Evolutionary conservation across 2,797 vertebrate species (phyloP), one percentile per base, ranked within the genome.

Genomic region (Danio tinwini): DNA sequence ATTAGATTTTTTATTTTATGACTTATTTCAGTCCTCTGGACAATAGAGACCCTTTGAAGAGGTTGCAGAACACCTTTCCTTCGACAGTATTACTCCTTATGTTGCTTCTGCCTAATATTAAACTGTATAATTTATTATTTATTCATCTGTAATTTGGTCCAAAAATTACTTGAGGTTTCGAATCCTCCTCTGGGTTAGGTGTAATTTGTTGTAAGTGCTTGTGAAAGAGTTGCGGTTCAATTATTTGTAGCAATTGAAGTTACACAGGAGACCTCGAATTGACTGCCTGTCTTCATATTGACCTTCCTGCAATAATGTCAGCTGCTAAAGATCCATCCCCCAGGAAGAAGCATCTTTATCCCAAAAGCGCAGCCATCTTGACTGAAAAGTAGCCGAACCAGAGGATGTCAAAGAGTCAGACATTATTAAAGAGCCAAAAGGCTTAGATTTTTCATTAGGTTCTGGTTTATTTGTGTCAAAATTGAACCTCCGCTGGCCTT

Each of bases 361-460:
- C 39, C 37, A 52, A 61, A 29, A 49, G 37, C 56, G 62, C 56
- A 61, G 56, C 11, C 42, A 68, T 29, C 74, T 64, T 44, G 14
- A 17, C 6, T 47, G 11, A 52, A 55, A 42, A 19, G 75, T 68
- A 21, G 56, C 29, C 50, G 50, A 64, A 13, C 56, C 44, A 44
- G 40, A 63, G 47, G 14, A 7, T 21, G 49, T 64, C 44, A 70
- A 77, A 37, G 9, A 49, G 52, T 8, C 42, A 71, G 29, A 58
- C 42, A 42, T 56, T 65, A 45, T 65, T 55, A 72, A 13, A 67
- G 62, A 59, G 45, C 45, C 39, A 71, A 52, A 78, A 78, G 65
- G 39, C 58, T 77, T 62, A 77, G 42, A 71, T 59, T 77, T 29
- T 82, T 44, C 50, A 82, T 79, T 67, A 72, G 37, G 68, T 58